Evolutionary conservation across 2,113 vertebrate genomes (phyloP).

Genomic region (Microtus oregoni): DNA sequence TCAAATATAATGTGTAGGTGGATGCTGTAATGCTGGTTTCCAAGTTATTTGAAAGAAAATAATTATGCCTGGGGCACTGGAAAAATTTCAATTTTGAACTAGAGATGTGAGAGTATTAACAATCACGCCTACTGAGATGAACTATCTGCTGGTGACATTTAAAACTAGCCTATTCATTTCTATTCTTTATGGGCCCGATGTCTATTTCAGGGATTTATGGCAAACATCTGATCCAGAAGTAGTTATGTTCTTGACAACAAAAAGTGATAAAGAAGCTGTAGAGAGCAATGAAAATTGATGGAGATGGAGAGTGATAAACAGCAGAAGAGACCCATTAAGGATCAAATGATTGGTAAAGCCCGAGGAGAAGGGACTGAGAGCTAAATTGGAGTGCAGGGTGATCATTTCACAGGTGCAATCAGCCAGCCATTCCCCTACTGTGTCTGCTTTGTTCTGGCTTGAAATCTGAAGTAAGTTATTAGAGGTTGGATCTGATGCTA

Average conservation of each 20-base stretch:
- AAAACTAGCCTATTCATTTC: constrained; percentile 86
- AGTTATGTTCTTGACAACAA: constrained; percentile 88
- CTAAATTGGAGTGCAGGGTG: constrained; percentile 56
- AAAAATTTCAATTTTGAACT: constrained; percentile 81
- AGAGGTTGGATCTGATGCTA: constrained; percentile 20
- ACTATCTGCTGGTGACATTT: constrained; percentile 85
- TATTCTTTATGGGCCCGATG: constrained; percentile 83
- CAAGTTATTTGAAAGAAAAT: constrained; percentile 74
- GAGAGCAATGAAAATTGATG: constrained; percentile 89
- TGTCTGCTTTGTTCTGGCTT: constrained; percentile 24
- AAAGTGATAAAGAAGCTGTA: constrained; percentile 87
- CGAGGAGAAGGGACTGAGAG: constrained; percentile 71
- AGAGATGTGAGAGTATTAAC: constrained; percentile 82
- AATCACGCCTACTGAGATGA: constrained; percentile 82
- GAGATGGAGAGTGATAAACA: constrained; percentile 84
- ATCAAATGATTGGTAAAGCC: constrained; percentile 80
- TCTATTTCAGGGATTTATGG: constrained; percentile 86
- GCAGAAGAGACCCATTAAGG: constrained; percentile 82
- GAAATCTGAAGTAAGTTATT: constrained; percentile 58
- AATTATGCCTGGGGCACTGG: constrained; percentile 68
- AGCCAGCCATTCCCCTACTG: background rate
- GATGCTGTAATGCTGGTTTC: constrained; percentile 38
- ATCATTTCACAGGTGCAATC: constrained; percentile 63
- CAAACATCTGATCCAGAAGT: constrained; percentile 87
- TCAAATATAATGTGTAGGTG: constrained; percentile 71